Percentiles rank a stretch among this genome's conserved stretches.
Conservation (phyloP, 2,113 vertebrate species). For the Mobula hypostoma region DNA sequence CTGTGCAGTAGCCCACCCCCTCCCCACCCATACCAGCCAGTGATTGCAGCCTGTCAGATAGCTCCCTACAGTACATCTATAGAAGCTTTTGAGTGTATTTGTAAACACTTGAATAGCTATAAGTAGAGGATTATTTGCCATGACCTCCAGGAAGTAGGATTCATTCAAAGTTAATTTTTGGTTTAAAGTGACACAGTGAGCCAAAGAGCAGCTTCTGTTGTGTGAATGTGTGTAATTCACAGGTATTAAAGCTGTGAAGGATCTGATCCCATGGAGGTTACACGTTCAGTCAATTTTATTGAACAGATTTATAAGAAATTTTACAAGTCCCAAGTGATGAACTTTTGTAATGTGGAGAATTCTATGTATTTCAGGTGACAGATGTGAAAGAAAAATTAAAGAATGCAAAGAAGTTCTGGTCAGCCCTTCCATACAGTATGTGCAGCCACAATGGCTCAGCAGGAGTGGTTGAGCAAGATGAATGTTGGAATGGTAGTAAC, state of each 20-base stretch:
- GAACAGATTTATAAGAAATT: background rate
- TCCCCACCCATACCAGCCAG: too few relatives aligned
- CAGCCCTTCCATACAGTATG: constrained; percentile 79
- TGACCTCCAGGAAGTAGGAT: background rate
- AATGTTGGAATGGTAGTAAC: constrained; percentile 82
- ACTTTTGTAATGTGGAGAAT: background rate
- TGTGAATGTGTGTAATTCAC: background rate
- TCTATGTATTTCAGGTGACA: constrained; percentile 59
- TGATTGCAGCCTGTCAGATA: too few relatives aligned
- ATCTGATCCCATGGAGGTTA: background rate
- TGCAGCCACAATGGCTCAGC: constrained; percentile 74
- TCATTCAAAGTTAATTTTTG: too few relatives aligned
- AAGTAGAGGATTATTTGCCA: background rate
- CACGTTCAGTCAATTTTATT: background rate
- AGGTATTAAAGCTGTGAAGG: background rate
- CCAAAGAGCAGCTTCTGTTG: too few relatives aligned
- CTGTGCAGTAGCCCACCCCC: too few relatives aligned
- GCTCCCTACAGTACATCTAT: too few relatives aligned
- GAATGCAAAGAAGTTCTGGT: constrained; percentile 95
- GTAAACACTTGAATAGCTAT: too few relatives aligned
- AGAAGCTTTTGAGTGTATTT: too few relatives aligned
- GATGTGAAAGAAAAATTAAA: constrained; percentile 95
- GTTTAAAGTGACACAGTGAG: too few relatives aligned
- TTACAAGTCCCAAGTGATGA: background rate
- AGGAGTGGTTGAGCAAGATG: constrained; percentile 60